Evolutionary conservation across 1,140 invertebrate genomes (phyloP).

Genomic region (Prorops nasuta): DNA sequence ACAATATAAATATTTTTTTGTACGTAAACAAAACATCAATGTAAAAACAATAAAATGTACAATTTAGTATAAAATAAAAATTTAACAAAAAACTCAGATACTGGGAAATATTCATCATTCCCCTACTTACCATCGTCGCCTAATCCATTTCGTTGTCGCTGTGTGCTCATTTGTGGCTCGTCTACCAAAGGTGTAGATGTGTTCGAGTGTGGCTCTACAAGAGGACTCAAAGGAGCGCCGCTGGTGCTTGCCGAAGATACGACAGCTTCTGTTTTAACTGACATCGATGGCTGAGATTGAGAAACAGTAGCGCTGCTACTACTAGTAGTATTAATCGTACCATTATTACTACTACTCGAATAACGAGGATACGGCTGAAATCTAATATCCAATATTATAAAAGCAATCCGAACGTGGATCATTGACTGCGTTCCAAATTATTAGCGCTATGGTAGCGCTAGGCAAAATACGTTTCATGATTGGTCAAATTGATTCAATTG

Average conservation of each 20-base stretch:
- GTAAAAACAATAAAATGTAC: no score
- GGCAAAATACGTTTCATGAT: no score
- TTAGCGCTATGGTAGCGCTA: no score
- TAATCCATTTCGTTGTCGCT: conserved; percentile 46
- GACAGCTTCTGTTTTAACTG: conserved; percentile 46
- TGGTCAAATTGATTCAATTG: no score
- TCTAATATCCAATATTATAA: conserved; percentile 27
- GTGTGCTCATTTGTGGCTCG: conserved; percentile 55
- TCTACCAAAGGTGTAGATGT: conserved; percentile 65
- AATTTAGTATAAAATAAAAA: no score
- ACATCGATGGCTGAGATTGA: conserved; percentile 35
- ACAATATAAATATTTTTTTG: no score
- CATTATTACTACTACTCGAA: conserved; percentile 31
- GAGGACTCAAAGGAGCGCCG: conserved; percentile 51
- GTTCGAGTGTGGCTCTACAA: conserved; percentile 62
- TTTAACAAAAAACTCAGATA: no score
- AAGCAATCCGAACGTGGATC: not conserved
- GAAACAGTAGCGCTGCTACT: conserved; percentile 35
- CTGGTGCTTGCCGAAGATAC: conserved; percentile 51
- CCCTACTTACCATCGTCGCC: conserved; percentile 51
- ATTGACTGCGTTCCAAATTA: not conserved
- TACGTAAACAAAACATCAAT: no score
- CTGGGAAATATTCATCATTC: no score
- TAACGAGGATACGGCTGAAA: conserved; percentile 51
- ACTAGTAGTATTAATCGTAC: conserved; percentile 26